Conservation (phyloP, 2,113 vertebrate species). For the Podarcis cretensis region DNA sequence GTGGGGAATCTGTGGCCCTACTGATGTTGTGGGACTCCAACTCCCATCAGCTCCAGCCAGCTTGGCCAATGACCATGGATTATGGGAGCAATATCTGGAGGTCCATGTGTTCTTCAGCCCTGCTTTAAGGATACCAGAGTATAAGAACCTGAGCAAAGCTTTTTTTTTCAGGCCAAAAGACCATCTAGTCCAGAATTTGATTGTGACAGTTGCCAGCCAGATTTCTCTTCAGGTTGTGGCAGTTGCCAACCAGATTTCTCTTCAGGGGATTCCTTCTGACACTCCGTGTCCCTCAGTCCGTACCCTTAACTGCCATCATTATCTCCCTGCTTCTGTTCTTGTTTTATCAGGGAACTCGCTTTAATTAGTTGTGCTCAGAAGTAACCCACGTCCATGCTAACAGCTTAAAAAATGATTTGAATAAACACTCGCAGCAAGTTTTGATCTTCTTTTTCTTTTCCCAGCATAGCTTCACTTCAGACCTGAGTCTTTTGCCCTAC, state of each 20-base stretch:
- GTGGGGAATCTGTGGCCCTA: too few species aligned
- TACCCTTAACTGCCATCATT: not conserved
- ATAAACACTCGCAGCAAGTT: too few species aligned
- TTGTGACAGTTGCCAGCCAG: too few species aligned
- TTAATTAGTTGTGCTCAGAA: not conserved
- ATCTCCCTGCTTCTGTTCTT: not conserved
- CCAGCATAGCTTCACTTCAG: not conserved
- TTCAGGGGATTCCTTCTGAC: not conserved
- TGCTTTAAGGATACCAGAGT: too few species aligned
- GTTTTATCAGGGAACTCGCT: not conserved
- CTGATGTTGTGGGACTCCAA: too few species aligned
- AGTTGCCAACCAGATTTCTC: not conserved
- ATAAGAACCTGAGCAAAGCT: too few species aligned
- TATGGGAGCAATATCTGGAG: too few species aligned
- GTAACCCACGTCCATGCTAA: not conserved
- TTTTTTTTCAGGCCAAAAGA: too few species aligned
- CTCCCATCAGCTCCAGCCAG: too few species aligned
- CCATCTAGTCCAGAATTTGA: too few species aligned
- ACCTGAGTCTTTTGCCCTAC: not conserved
- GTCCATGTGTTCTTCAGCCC: too few species aligned
- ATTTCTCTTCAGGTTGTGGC: not conserved
- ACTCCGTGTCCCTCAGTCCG: not conserved
- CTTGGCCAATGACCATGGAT: too few species aligned
- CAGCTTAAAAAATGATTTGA: not conserved
- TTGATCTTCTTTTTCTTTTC: not conserved